These are phyloP conservation scores for Troides oblongomaculatus DNA, from an alignment of 2,888 invertebrate species.

Conservation along the genomic window DNA sequence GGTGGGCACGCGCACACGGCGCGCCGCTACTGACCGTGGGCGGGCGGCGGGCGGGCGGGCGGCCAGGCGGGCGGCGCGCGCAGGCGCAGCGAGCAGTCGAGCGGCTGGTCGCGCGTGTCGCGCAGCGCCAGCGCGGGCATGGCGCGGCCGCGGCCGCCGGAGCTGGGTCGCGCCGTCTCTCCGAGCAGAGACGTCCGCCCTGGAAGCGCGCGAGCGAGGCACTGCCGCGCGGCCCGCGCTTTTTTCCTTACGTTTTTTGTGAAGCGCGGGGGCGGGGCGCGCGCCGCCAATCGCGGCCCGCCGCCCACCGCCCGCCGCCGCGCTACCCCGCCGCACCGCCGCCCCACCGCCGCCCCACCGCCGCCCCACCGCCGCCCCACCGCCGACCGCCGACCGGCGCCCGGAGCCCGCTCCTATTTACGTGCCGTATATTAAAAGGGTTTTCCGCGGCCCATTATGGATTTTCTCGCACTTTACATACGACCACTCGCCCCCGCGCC, in stretches of 20 bases:
- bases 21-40: slow-evolving; percentile 41
- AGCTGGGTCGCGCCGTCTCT: slow-evolving; percentile 71
- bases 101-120: slow-evolving; percentile 82
- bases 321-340: slow-evolving; percentile 42
- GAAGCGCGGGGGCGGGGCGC: slow-evolving; percentile 65
- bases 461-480: slow-evolving; percentile 74
- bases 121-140: slow-evolving; percentile 83
- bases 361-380: slow-evolving; percentile 31
- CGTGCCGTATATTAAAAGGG: slow-evolving; percentile 80
- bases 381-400: slow-evolving; percentile 37
- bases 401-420: slow-evolving; percentile 65
- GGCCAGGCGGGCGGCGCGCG: slow-evolving; percentile 71
- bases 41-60: slow-evolving; percentile 54
- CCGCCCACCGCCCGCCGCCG: slow-evolving; percentile 48
- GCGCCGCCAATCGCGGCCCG: slow-evolving; percentile 61
- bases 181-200: slow-evolving; percentile 51
- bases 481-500: slow-evolving; percentile 33
- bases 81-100: slow-evolving; percentile 86
- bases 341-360: slow-evolving; percentile 36
- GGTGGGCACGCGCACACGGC: slow-evolving; percentile 38
- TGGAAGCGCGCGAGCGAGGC: slow-evolving; percentile 68
- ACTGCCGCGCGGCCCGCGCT: slow-evolving; percentile 67
- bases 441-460: slow-evolving; percentile 79
- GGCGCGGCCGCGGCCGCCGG: slow-evolving; percentile 80
- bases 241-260: slow-evolving; percentile 65